These are phyloP conservation scores for Tinea semifulvella DNA, from an alignment of 2,888 invertebrate genomes.

Conservation along the genomic window DNA sequence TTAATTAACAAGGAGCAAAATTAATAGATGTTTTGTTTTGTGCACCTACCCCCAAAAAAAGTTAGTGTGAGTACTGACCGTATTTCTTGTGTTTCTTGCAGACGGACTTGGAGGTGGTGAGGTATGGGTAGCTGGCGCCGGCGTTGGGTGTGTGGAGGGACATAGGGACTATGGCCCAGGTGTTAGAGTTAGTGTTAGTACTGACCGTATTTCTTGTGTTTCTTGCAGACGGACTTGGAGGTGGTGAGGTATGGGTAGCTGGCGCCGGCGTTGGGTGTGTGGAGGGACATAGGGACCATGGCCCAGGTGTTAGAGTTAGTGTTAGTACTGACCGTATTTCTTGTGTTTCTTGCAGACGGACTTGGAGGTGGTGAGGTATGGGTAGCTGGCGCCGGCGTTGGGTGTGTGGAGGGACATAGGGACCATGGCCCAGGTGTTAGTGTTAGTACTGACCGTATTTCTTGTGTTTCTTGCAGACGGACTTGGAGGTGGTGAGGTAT, in stretches of 20 bases:
- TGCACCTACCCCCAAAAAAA: too few species aligned
- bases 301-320: too few species aligned
- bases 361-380: slow-evolving; percentile 56
- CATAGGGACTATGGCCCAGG: too few species aligned
- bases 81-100: slow-evolving; percentile 81
- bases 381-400: slow-evolving; percentile 56
- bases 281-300: too few species aligned
- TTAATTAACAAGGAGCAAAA: too few species aligned
- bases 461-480: slow-evolving; percentile 79
- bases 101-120: slow-evolving; percentile 65
- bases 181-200: too few species aligned
- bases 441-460: slow-evolving; percentile 80
- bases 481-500: slow-evolving; percentile 57
- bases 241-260: slow-evolving; percentile 54
- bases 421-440: too few species aligned
- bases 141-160: too few species aligned
- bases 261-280: too few species aligned
- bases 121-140: slow-evolving; percentile 55
- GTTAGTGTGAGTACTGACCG: too few species aligned
- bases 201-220: slow-evolving; percentile 79
- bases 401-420: too few species aligned
- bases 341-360: slow-evolving; percentile 80
- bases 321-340: slow-evolving; percentile 78
- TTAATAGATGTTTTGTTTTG: too few species aligned
- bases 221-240: slow-evolving; percentile 75